Conservation (phyloP, 2,113 vertebrate species). For the Mus spicilegus region DNA sequence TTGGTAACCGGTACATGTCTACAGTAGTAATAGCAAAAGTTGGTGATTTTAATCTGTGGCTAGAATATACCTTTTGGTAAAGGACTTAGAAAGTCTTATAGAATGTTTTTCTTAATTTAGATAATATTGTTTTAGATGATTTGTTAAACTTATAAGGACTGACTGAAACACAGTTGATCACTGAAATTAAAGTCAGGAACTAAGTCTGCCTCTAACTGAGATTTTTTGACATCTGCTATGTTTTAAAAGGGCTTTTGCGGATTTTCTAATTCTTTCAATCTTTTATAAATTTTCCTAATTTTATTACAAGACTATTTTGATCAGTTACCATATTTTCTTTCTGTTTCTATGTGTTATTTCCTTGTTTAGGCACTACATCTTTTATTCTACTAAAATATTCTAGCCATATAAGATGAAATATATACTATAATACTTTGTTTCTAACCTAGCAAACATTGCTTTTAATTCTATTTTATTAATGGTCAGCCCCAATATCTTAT, state of each 20-base stretch:
- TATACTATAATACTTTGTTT: not conserved
- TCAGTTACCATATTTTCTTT: not conserved
- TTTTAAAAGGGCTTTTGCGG: not conserved
- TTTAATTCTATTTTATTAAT: not conserved
- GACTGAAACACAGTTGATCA: not conserved
- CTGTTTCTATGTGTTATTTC: not conserved
- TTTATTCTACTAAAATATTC: not conserved
- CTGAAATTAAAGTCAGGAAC: not conserved
- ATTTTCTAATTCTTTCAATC: not conserved
- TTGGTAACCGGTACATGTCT: slow-evolving; percentile 51
- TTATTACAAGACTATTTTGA: not conserved
- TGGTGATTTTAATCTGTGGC: slow-evolving; percentile 42
- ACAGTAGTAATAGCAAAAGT: slow-evolving; percentile 33
- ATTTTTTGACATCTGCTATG: not conserved
- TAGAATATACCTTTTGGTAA: slow-evolving; percentile 52
- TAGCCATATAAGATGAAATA: not conserved
- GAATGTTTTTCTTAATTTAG: slow-evolving; percentile 33
- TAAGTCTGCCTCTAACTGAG: slow-evolving; percentile 19
- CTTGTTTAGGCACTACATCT: not conserved
- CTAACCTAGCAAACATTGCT: not conserved
- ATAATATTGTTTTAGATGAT: slow-evolving; percentile 26
- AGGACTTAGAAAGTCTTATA: slow-evolving; percentile 27
- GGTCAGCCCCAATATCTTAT: not conserved
- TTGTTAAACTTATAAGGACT: not conserved
- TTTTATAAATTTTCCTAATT: not conserved